Conservation (phyloP, 2,888 invertebrate genomes). For the Phortica magna region DNA sequence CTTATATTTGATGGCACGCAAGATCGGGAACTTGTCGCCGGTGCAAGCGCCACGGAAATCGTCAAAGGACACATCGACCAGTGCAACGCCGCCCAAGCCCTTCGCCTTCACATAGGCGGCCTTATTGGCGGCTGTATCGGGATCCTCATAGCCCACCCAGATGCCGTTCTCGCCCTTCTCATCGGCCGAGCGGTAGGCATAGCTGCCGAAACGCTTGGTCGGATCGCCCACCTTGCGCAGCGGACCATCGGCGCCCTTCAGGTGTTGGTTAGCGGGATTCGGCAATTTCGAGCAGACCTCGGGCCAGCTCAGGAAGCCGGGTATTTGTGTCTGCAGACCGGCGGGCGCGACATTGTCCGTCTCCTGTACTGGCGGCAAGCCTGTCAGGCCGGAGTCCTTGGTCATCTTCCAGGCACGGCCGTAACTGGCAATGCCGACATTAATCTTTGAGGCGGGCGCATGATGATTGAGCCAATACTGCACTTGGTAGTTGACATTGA, state of each 20-base stretch:
- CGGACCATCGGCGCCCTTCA: conserved; percentile 83
- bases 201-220: conserved; percentile 88
- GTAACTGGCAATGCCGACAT: conserved; percentile 85
- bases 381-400: conserved; percentile 86
- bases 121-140: conserved; percentile 89
- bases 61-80: conserved; percentile 87
- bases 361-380: conserved; percentile 85
- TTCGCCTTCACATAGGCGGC: conserved; percentile 85
- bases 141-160: conserved; percentile 91
- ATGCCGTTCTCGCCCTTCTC: conserved; percentile 84
- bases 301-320: conserved; percentile 87
- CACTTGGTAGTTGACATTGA: conserved; percentile 84
- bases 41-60: conserved; percentile 90
- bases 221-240: conserved; percentile 88
- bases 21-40: conserved; percentile 88
- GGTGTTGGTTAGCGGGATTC: conserved; percentile 81
- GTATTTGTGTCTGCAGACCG: conserved; percentile 85
- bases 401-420: conserved; percentile 89
- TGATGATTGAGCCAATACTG: conserved; percentile 81
- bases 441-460: conserved; percentile 84
- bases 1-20: conserved; percentile 85
- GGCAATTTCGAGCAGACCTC: conserved; percentile 88
- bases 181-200: conserved; percentile 86
- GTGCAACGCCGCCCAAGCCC: conserved; percentile 87
- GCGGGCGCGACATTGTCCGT: conserved; percentile 85